Evolutionary conservation across 1,140 invertebrate genomes (phyloP), one percentile per base, ranked within the genome.

Genomic region (Prorops nasuta): DNA sequence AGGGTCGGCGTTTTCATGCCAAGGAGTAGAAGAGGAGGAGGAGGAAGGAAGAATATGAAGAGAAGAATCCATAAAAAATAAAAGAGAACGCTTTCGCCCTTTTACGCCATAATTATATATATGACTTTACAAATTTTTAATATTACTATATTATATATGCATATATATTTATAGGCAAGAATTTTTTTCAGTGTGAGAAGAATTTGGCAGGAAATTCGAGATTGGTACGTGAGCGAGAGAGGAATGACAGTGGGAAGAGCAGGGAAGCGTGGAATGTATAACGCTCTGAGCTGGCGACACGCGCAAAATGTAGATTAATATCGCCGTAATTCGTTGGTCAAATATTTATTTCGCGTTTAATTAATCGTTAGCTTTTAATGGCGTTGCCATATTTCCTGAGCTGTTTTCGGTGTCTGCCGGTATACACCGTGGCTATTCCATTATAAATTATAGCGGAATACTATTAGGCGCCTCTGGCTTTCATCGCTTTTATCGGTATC

Each of bases 311-410:
- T 57, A 71, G 69, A 74, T 69, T 73, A 69, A 68, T 69, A 71
- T 67, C 64, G 53, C 59, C 58, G 59, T 71, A 71, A 74, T 70
- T 70, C 64, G 63, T 66, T 70, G 63, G 57, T 56, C 58, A 73
- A 73, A 75, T 74, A 75, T 74, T 75, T 72, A 73, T 72, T 71
- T 70, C 66, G 62, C 55, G 65, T 66, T 70, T 66, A 73, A 73
- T 74, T 71, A 75, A 73, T 74, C 66, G 68, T 72, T 71, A 69
- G 64, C 67, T 67, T 71, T 74, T 73, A 72, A 71, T 71, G 63
- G 62, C 54, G 40, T 42, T 34, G 42, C 54, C 46, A 57, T 69
- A 68, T 65, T 69, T 68, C 54, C 51, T 40, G 47, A n/a, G 53
- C 47, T 46, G 49, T 51, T 57, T 61, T 63, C 40, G 53, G 50